Evolutionary conservation across 2,113 vertebrate species (phyloP), one percentile per base, ranked within the genome.

Genomic region (Meriones unguiculatus): DNA sequence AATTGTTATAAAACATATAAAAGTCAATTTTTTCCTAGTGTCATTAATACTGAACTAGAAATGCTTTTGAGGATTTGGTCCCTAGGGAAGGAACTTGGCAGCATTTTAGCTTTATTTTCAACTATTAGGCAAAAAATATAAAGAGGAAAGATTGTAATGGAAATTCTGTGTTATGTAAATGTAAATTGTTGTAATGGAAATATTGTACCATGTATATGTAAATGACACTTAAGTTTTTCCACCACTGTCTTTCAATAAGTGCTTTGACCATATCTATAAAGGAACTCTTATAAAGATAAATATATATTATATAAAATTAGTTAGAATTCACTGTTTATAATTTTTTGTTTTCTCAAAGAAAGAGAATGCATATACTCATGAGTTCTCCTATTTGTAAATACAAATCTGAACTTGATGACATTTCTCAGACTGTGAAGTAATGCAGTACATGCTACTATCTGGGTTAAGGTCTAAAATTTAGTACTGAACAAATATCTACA

Each of bases 21-120:
- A 77, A 62, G 91, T 89, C 70, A 52, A 84, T 8, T 77, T 54
- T 85, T 80, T 77, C 0, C 14, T 77, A 64, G 10, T 80, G 4
- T 67, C 32, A 87, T 80, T 69, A 62, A 46, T 7, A 7, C 9
- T 93, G 1, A 46, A 30, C 62, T 72, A 76, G 59, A 41, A 89
- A 4, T 52, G 18, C 28, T 88, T 95, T 72, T 38, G 80, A 54
- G 15, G 7, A 8, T 0, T 32, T 30, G 17, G 5, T 6, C 0
- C 35, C 20, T 24, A 81, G 24, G 18, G 38, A 75, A 88, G 14
- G 14, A 90, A 80, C 2, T 52, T 5, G 75, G 78, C 0, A 78
- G 12, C 38, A 62, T 64, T 73, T 32, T 81, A 30, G 73, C 67
- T 95, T 64, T 87, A 87, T 92, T 89, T 89, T 67, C 50, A 87